Percentiles rank a stretch among this genome's conserved stretches.
phyloP scores from a whole-genome alignment of 2,888 invertebrate species.

The Argynnis bischoffii region DNA sequence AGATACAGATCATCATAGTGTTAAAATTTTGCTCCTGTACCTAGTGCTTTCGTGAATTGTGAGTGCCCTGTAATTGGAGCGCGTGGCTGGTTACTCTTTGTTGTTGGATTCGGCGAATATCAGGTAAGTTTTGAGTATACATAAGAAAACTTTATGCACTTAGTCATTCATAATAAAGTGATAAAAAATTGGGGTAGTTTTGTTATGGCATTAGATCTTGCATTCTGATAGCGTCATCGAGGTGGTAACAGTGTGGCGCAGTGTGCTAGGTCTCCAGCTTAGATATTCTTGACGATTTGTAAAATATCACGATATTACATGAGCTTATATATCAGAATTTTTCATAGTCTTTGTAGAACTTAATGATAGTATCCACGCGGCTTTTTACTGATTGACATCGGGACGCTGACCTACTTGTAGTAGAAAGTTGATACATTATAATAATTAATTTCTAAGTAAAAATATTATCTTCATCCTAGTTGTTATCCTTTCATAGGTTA shows the following conservation, averaged over 20 bases:
- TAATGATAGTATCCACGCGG: slow-evolving; percentile 37
- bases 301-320: slow-evolving; percentile 55
- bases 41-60: slow-evolving; percentile 79
- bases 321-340: not conserved
- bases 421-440: slow-evolving; percentile 46
- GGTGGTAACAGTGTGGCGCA: slow-evolving; percentile 52
- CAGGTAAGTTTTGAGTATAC: slow-evolving; percentile 32
- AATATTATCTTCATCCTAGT: not conserved
- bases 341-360: slow-evolving; percentile 7
- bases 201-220: slow-evolving; percentile 19
- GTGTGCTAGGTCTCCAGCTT: slow-evolving; percentile 46
- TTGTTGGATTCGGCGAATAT: slow-evolving; percentile 70
- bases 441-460: slow-evolving; percentile 18
- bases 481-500: not conserved
- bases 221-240: slow-evolving; percentile 70
- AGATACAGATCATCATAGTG: slow-evolving; percentile 64
- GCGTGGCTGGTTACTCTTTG: slow-evolving; percentile 82
- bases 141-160: slow-evolving; percentile 6
- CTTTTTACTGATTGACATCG: slow-evolving; percentile 38
- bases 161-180: not conserved
- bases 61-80: slow-evolving; percentile 80
- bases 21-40: slow-evolving; percentile 60
- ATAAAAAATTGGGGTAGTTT: slow-evolving; percentile 4
- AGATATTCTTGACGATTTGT: slow-evolving; percentile 70
- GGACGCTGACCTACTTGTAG: slow-evolving; percentile 50